Conservation (phyloP, 2,797 vertebrate genomes). For the Sebastes matsubarae region DNA sequence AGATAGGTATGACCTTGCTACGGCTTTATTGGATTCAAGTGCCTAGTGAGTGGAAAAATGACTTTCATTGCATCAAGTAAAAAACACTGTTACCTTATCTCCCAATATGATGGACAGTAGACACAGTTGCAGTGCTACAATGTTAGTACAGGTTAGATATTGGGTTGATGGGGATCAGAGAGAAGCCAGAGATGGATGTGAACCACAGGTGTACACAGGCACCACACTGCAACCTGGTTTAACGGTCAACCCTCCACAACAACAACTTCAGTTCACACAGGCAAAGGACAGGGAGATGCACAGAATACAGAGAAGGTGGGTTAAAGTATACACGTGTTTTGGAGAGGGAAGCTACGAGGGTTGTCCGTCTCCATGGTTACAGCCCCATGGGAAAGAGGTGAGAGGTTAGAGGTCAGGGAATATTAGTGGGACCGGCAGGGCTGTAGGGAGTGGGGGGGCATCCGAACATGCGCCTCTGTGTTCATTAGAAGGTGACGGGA, state of each 20-base stretch:
- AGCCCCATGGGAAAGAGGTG: conserved; percentile 88
- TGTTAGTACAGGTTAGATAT: conserved; percentile 52
- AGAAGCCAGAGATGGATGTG: conserved; percentile 70
- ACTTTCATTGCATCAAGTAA: conserved; percentile 55
- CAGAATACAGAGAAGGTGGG: conserved; percentile 52
- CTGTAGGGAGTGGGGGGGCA: conserved; percentile 81
- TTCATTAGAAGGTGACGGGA: conserved; percentile 65
- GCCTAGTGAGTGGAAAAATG: conserved; percentile 62
- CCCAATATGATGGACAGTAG: conserved; percentile 30
- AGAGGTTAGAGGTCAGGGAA: conserved; percentile 76
- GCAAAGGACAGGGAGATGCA: conserved; percentile 52
- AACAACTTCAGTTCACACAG: conserved; percentile 45
- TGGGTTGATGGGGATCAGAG: conserved; percentile 49
- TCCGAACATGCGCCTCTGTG: conserved; percentile 44
- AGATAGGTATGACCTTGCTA: conserved; percentile 63
- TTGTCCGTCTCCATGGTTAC: conserved; percentile 98
- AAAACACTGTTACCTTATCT: conserved; percentile 54
- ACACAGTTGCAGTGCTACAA: conserved; percentile 53
- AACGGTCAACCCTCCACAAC: conserved; percentile 93
- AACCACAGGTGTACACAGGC: conserved; percentile 78
- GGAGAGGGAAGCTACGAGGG: conserved; percentile 79
- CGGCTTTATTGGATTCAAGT: conserved; percentile 65
- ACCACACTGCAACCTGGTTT: conserved; percentile 78
- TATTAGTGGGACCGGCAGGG: conserved; percentile 78
- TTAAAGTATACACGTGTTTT: conserved; percentile 52